Evolutionary conservation across 2,113 vertebrate species (phyloP).

Genomic region (Oreochromis aureus): DNA sequence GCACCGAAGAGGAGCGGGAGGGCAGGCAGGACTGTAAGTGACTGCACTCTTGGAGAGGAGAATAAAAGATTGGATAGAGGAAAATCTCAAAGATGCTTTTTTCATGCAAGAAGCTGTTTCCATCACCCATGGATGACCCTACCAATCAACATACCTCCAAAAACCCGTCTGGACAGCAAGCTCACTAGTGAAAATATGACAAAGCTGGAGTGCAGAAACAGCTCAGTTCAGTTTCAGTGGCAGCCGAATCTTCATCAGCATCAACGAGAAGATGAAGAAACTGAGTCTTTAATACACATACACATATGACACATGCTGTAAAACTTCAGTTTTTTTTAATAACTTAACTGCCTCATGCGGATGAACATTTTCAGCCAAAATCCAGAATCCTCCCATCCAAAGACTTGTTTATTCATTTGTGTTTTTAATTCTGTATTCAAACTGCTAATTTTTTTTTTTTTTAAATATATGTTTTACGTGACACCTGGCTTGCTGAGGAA

Average conservation of each 20-base stretch:
- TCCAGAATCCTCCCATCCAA: constrained; percentile 37
- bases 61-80: neutral
- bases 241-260: neutral
- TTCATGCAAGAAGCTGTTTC: neutral
- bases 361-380: constrained; percentile 20
- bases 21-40: constrained; percentile 12
- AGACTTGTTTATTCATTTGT: constrained; percentile 18
- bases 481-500: neutral
- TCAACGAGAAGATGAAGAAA: neutral
- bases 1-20: neutral
- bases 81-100: neutral
- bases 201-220: neutral
- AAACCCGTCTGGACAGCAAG: constrained; percentile 1
- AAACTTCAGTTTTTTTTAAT: neutral
- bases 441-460: neutral
- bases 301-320: neutral
- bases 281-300: neutral
- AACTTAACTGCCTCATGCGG: constrained; percentile 39
- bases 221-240: neutral
- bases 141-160: constrained; percentile 17
- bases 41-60: neutral
- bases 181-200: neutral
- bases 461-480: neutral
- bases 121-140: neutral
- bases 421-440: constrained; percentile 6